A percentile compares a stretch with the other conserved stretches of the same genome.
Conservation (phyloP, 2,797 vertebrate species). For the Darevskia mixta region DNA sequence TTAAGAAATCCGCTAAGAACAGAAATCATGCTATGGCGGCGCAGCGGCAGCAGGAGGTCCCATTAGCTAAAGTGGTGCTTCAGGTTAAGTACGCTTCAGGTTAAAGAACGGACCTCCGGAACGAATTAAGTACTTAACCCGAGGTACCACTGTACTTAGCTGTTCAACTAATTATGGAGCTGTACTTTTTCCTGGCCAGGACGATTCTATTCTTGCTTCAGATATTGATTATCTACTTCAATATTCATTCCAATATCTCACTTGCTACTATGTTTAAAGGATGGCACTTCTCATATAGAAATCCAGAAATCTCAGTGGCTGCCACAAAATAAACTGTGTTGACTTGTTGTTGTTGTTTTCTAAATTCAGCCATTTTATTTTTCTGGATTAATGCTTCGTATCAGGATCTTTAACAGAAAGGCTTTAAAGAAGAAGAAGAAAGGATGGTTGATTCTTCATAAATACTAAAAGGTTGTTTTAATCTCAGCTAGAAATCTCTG, state of each 20-base stretch:
- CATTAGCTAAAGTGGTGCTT: no score
- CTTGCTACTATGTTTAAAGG: not conserved
- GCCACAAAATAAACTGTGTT: not conserved
- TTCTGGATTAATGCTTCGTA: constrained; percentile 10
- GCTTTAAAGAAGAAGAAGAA: not conserved
- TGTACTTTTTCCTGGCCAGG: fast-evolving
- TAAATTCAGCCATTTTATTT: constrained; percentile 22
- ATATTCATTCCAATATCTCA: not conserved
- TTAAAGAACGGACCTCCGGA: no score
- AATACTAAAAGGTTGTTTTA: constrained; percentile 31
- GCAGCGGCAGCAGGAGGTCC: no score
- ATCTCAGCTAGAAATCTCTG: not conserved
- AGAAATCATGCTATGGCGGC: no score
- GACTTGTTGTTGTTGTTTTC: not conserved
- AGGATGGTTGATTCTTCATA: constrained; percentile 21
- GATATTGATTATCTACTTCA: not conserved
- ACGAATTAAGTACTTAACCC: no score
- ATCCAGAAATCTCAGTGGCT: not conserved
- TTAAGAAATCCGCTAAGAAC: no score
- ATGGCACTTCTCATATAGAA: not conserved
- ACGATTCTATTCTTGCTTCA: constrained; percentile 1
- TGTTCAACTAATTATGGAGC: not conserved
- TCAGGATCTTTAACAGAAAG: constrained; percentile 1
- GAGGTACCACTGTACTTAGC: not conserved
- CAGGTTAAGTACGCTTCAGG: no score